A percentile compares a stretch with the other conserved stretches of the same genome.
Evolutionary conservation across 1,140 invertebrate species (phyloP).

Genomic region (Apocrypta bakeri): DNA sequence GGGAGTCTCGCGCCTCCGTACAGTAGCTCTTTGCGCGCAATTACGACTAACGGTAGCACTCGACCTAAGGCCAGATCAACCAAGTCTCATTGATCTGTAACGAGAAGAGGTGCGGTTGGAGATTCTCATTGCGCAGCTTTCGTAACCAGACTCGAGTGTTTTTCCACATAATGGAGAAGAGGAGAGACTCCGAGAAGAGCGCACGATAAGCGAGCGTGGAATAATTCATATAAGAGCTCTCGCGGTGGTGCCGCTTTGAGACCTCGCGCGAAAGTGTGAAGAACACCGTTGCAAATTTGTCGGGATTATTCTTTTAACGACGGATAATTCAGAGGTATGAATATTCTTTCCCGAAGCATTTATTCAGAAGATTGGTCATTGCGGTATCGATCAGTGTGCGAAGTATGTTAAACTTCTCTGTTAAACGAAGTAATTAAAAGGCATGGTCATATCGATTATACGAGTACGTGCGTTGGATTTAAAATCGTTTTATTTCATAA

Average conservation of each 20-base stretch:
- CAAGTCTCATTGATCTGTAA: conserved; percentile 19
- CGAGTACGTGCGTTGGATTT: background rate
- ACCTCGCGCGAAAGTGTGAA: background rate
- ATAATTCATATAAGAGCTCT: conserved; percentile 24
- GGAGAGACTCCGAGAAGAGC: background rate
- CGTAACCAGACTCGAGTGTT: background rate
- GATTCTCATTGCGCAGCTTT: background rate
- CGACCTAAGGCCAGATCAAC: conserved; percentile 18
- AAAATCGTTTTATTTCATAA: background rate
- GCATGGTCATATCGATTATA: background rate
- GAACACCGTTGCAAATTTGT: too few species aligned
- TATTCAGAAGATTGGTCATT: background rate
- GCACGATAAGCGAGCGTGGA: conserved; percentile 39
- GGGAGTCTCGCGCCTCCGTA: conserved; percentile 34
- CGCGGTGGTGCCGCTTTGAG: background rate
- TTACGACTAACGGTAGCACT: conserved; percentile 61
- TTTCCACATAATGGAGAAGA: background rate
- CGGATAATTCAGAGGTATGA: conserved; percentile 14
- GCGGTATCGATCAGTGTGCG: background rate
- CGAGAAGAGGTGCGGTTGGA: background rate
- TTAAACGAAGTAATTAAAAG: background rate
- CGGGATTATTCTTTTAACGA: conserved; percentile 12
- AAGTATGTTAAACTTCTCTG: too few species aligned
- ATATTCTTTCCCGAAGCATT: background rate
- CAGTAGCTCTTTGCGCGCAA: conserved; percentile 52